phyloP scores from a whole-genome alignment of 2,797 vertebrate species.

The Falco columbarius region DNA sequence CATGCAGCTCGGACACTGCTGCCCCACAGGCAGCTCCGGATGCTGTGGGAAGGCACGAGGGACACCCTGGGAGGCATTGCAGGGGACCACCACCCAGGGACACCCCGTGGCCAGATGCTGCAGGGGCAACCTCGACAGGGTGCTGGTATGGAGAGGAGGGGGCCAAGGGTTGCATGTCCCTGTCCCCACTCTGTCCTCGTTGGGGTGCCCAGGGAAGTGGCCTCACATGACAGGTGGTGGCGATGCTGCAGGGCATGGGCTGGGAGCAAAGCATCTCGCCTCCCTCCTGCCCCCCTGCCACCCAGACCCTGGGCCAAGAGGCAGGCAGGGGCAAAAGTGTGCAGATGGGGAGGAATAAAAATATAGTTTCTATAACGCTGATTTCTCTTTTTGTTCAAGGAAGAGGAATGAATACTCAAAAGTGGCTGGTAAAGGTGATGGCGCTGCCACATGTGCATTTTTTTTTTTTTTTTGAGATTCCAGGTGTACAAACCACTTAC shows the following conservation, averaged over 20 bases:
- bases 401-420: not conserved
- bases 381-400: not conserved
- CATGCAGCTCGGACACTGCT: accelerated
- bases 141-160: not conserved
- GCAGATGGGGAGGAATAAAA: not conserved
- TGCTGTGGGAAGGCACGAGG: not conserved
- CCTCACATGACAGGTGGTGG: not conserved
- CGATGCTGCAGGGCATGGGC: accelerated
- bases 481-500: not conserved
- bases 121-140: not conserved
- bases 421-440: not conserved
- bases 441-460: not conserved
- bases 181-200: not conserved
- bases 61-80: not conserved
- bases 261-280: not conserved
- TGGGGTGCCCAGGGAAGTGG: not conserved
- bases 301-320: not conserved
- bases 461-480: not conserved
- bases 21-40: not conserved
- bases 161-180: accelerated
- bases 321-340: accelerated
- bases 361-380: not conserved
- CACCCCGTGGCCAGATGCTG: not conserved
- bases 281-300: not conserved
- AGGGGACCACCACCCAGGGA: not conserved